These are phyloP conservation scores for Habroteleia sp. DNA, from an alignment of 2,888 invertebrate genomes.

Conservation along the genomic window DNA sequence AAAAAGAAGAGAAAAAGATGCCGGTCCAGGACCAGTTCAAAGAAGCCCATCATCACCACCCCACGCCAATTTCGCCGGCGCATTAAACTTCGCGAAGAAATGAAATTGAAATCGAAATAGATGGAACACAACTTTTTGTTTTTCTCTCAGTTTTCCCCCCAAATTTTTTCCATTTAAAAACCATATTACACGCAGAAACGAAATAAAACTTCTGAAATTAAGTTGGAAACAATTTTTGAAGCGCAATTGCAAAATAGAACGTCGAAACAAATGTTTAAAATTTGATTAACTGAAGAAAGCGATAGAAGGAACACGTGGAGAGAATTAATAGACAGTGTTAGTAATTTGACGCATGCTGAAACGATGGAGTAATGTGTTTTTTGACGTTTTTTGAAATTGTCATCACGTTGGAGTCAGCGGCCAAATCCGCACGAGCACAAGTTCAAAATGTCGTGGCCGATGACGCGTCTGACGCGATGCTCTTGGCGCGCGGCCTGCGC, in stretches of 20 bases:
- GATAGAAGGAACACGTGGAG: too few species aligned
- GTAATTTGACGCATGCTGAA: too few species aligned
- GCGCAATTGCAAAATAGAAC: too few species aligned
- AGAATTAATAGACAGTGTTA: too few species aligned
- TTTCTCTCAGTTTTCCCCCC: too few species aligned
- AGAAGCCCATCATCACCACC: constrained; percentile 66
- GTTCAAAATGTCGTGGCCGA: constrained; percentile 19
- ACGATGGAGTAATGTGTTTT: background rate
- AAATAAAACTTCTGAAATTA: too few species aligned
- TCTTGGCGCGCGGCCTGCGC: constrained; percentile 32
- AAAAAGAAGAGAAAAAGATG: constrained; percentile 9
- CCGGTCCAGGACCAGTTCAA: constrained; percentile 58
- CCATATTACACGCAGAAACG: too few species aligned
- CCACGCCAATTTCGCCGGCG: constrained; percentile 69
- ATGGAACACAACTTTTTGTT: constrained; percentile 44
- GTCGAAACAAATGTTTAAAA: too few species aligned
- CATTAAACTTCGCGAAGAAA: constrained; percentile 72
- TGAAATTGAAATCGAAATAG: constrained; percentile 75
- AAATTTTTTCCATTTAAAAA: too few species aligned
- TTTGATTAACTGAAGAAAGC: too few species aligned
- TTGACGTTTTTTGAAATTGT: constrained; percentile 2
- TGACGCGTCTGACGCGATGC: constrained; percentile 20
- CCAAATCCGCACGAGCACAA: constrained; percentile 13
- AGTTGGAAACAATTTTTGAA: too few species aligned
- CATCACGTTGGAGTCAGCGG: constrained; percentile 17